Evolutionary conservation across 2,888 invertebrate species (phyloP).

Genomic region (Pterostichus madidus): DNA sequence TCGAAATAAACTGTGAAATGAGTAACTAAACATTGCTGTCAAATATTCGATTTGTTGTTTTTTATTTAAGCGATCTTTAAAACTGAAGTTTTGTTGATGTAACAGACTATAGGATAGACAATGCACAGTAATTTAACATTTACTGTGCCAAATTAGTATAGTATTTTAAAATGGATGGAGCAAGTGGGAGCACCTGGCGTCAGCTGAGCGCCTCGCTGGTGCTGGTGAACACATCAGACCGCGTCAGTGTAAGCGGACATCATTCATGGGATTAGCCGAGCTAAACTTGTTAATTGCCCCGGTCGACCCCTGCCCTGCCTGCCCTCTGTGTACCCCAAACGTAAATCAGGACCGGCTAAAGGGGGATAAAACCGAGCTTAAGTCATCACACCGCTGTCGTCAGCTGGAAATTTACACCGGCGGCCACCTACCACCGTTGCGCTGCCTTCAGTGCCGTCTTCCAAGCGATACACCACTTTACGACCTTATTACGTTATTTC

Average conservation of each 20-base stretch:
- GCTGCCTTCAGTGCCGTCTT: constrained; percentile 59
- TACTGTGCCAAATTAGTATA: no score
- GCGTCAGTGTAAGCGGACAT: constrained; percentile 73
- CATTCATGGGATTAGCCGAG: constrained; percentile 79
- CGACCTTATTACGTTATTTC: constrained; percentile 4
- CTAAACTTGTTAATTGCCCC: constrained; percentile 79
- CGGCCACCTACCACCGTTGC: constrained; percentile 68
- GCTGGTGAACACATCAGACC: constrained; percentile 50
- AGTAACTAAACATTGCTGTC: no score
- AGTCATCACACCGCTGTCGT: constrained; percentile 75
- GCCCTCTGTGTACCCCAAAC: constrained; percentile 73
- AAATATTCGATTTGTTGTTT: no score
- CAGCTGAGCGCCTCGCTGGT: constrained; percentile 10
- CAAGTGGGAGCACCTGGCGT: constrained; percentile 6
- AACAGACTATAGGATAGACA: no score
- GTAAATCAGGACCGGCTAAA: constrained; percentile 78
- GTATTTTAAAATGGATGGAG: no score
- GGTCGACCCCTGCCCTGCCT: constrained; percentile 75
- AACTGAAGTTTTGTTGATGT: no score
- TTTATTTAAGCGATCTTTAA: no score
- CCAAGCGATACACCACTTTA: constrained; percentile 3
- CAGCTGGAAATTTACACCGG: constrained; percentile 63
- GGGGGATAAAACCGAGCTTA: constrained; percentile 76
- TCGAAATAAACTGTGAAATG: no score
- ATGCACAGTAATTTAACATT: no score